Percentiles rank a stretch among this genome's conserved stretches.
These are phyloP conservation scores for Pluvianellus socialis DNA, from an alignment of 2,113 vertebrate species.

Conservation along the genomic window DNA sequence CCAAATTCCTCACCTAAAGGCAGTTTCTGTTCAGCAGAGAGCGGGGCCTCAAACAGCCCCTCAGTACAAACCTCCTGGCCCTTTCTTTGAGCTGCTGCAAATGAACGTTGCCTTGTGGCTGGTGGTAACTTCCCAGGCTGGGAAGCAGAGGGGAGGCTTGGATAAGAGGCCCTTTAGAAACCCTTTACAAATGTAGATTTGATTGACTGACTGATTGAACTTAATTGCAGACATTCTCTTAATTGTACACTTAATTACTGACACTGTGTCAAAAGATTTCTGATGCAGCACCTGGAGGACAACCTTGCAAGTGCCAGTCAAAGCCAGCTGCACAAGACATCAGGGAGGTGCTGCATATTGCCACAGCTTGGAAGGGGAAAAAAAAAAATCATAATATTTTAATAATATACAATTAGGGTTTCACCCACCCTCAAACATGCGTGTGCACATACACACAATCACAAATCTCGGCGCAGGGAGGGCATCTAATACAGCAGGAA, in stretches of 20 bases:
- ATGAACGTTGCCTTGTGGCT: neutral
- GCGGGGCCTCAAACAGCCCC: neutral
- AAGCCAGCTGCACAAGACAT: constrained; percentile 51
- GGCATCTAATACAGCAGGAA: neutral
- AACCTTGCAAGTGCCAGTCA: constrained; percentile 63
- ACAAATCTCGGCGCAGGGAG: neutral
- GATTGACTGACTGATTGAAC: constrained; percentile 74
- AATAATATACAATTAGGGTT: constrained; percentile 65
- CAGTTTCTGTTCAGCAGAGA: neutral
- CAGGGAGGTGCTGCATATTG: neutral
- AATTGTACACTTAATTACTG: constrained; percentile 75
- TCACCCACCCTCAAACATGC: neutral
- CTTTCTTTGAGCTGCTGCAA: neutral
- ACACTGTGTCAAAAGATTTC: constrained; percentile 74
- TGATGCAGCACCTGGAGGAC: constrained; percentile 72
- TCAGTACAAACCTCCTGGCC: neutral
- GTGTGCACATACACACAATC: neutral
- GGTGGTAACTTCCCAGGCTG: neutral
- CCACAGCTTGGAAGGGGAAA: neutral
- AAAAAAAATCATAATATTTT: constrained; percentile 64
- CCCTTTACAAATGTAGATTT: constrained; percentile 61
- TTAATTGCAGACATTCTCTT: constrained; percentile 72
- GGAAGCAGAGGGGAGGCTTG: neutral
- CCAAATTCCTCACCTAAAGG: neutral
- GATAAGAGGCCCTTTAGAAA: constrained; percentile 59